phyloP scores from a whole-genome alignment of 2,113 vertebrate genomes.

The Cryptomyrus ogoouensis region DNA sequence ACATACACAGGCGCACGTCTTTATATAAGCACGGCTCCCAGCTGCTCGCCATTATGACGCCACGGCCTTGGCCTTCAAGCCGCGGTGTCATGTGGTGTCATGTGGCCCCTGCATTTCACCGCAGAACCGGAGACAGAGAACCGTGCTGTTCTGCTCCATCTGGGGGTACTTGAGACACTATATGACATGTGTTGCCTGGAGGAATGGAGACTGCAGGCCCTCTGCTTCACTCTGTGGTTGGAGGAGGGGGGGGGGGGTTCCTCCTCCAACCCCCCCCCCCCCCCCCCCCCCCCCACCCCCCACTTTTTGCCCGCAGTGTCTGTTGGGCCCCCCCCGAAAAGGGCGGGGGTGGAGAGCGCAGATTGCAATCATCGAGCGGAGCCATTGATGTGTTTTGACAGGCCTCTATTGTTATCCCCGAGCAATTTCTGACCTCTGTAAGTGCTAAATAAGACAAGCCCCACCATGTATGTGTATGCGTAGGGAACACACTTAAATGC shows the following conservation, averaged over 20 bases:
- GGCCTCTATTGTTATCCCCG: constrained; percentile 24
- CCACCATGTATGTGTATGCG: neutral
- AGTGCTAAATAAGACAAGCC: neutral
- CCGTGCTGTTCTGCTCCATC: constrained; percentile 16
- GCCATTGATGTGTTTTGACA: constrained; percentile 34
- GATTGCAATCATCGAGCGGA: neutral
- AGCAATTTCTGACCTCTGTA: constrained; percentile 9
- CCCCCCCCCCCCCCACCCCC: no score
- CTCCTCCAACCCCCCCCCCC: neutral
- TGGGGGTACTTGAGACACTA: neutral
- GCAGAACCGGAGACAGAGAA: constrained; percentile 5
- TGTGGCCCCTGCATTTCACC: constrained; percentile 6
- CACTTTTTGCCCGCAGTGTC: no score
- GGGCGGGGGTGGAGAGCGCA: neutral
- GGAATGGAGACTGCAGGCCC: constrained; percentile 15
- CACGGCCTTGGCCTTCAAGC: constrained; percentile 13
- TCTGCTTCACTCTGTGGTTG: neutral
- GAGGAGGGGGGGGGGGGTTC: neutral
- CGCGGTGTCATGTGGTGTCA: constrained; percentile 19
- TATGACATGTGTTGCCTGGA: constrained; percentile 22
- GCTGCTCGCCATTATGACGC: constrained; percentile 17
- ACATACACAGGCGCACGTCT: neutral
- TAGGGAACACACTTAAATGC: neutral
- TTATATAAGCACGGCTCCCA: constrained; percentile 1
- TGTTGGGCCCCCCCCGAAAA: no score